Evolutionary conservation across 1,140 invertebrate genomes (phyloP), one percentile per base, ranked within the genome.

Genomic region (Sweltsa coloradensis): DNA sequence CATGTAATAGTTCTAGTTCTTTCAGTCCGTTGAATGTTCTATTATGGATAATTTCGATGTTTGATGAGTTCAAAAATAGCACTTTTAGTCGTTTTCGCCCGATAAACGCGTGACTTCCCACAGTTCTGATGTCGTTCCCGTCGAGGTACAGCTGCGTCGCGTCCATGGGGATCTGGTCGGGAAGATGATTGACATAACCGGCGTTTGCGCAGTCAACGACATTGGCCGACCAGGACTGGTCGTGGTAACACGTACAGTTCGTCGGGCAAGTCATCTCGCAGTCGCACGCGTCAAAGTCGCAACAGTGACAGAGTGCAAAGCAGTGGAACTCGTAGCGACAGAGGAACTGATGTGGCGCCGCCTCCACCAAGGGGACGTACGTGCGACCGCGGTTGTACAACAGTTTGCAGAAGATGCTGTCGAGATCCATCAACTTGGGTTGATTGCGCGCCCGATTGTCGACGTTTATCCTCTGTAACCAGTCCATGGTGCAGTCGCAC

Each of bases 241-340:
- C 89, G 59, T 93, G 86, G 67, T 89, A 93, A 65, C 90, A 94
- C 24, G 84, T 85, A 63, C 90, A 94, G 57, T 90, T 86, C 39
- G 76, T 77, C 18, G 90, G 90, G 58, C 90, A 94, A 18, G 84
- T 91, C 89, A 94, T 92, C 71, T 93, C 87, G 69, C 89, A 94
- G 61, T 94, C 83, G 63, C 90, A 94, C 19, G 89, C 89, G 62
- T 91, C 88, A 36, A 50, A 50, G 34, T 94, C 89, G 63, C 90
- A 94, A 65, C 90, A 94, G 53, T 92, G 85, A 61, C 90, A 94
- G 34, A 89, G 62, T 0, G 88, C 81, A 59, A 90, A 90, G 64
- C 90, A 94, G 55, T 93, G 89, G 36, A 81, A 79, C 27, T 89
- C 81, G 59, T 94, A 94, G 60, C 87, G 85, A 67, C 90, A 94